A percentile compares a stretch with the other conserved stretches of the same genome.
Conservation (phyloP, 2,888 invertebrate species). For the Dyspetes luteomarginatus region DNA sequence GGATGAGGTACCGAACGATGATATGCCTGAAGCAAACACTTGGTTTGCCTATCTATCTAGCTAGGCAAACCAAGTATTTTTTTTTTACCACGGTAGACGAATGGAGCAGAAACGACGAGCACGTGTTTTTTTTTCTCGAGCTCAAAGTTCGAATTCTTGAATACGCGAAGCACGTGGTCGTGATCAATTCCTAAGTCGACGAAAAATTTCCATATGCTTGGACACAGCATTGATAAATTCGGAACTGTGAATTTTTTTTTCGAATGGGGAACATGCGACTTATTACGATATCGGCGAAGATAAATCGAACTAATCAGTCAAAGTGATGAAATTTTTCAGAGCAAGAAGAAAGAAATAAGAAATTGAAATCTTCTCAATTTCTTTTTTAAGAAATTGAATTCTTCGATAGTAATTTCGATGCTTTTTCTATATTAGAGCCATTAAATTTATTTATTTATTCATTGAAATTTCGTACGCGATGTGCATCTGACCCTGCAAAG, state of each 20-base stretch:
- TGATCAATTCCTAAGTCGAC: neutral
- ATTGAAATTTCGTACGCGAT: no score
- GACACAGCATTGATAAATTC: neutral
- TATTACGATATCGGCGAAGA: no score
- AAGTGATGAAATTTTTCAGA: neutral
- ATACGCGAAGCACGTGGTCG: neutral
- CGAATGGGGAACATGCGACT: no score
- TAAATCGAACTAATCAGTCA: no score
- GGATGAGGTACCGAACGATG: neutral
- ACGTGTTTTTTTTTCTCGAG: neutral
- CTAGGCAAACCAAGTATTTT: neutral
- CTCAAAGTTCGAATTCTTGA: neutral
- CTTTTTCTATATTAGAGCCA: neutral
- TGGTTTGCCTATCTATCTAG: no score
- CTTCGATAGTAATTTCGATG: no score
- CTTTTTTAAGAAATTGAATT: no score
- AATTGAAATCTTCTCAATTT: no score
- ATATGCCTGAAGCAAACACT: neutral
- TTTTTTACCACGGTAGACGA: no score
- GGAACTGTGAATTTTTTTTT: neutral
- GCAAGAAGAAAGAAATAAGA: neutral
- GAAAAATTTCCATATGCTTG: neutral
- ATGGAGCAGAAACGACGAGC: neutral
- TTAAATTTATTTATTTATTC: neutral
- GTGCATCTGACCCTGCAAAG: no score